A percentile compares a stretch with the other conserved stretches of the same genome.
These are phyloP conservation scores for Leistus spinibarbis DNA, from an alignment of 2,888 invertebrate genomes.

Conservation along the genomic window DNA sequence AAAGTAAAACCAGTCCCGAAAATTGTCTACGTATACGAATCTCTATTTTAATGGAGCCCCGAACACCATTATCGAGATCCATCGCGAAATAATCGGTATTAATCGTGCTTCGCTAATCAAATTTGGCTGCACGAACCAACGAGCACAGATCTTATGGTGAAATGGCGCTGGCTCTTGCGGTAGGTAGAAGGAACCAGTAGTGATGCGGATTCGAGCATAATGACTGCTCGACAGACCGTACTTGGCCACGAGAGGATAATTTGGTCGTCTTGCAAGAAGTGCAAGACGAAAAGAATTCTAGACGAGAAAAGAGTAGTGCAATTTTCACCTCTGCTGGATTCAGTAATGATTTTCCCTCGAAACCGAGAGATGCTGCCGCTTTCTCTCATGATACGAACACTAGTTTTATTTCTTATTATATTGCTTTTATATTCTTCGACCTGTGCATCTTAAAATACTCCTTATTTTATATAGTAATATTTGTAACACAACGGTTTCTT, in stretches of 20 bases:
- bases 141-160: not conserved
- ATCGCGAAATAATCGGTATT: constrained; percentile 31
- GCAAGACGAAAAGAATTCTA: constrained; percentile 12
- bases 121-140: constrained; percentile 32
- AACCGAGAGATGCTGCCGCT: constrained; percentile 42
- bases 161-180: not conserved
- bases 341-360: constrained; percentile 50
- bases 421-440: not conserved
- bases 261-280: constrained; percentile 4
- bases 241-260: constrained; percentile 5
- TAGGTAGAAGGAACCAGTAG: not conserved
- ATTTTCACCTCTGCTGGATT: constrained; percentile 51
- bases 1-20: too few relatives aligned
- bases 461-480: not conserved
- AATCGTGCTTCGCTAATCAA: constrained; percentile 34
- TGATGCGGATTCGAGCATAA: constrained; percentile 3
- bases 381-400: not conserved
- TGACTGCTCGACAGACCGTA: constrained; percentile 29
- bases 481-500: not conserved
- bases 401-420: not conserved
- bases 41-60: too few relatives aligned
- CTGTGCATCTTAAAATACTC: too few relatives aligned
- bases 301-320: constrained; percentile 45
- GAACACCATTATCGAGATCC: constrained; percentile 28
- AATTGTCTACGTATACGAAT: too few relatives aligned